These are phyloP conservation scores for Agriopis marginaria DNA, from an alignment of 2,888 invertebrate species.

Conservation along the genomic window DNA sequence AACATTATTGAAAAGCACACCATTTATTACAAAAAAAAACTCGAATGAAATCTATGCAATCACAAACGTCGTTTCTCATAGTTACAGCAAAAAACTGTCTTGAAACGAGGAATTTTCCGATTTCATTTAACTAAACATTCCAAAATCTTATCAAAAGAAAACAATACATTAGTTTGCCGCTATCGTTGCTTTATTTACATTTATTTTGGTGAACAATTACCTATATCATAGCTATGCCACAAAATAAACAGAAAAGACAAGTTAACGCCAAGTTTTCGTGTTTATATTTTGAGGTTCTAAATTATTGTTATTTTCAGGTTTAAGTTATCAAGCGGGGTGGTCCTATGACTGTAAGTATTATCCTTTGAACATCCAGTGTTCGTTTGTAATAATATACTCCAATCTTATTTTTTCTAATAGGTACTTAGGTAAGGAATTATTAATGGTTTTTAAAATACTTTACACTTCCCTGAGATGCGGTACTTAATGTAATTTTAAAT, in stretches of 20 bases:
- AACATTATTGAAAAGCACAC: no score
- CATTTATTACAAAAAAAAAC: not conserved
- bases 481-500: no score
- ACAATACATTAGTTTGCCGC: not conserved
- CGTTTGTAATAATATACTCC: no score
- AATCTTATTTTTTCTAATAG: no score
- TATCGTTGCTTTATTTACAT: conserved; percentile 12
- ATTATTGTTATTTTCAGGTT: conserved; percentile 61
- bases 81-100: not conserved
- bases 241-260: not conserved
- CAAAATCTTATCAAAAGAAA: conserved; percentile 31
- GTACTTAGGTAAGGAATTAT: no score
- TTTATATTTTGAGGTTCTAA: not conserved
- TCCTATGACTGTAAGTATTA: conserved; percentile 69
- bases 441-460: no score
- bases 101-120: conserved; percentile 22
- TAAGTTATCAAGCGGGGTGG: conserved; percentile 65
- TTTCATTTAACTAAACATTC: conserved; percentile 26
- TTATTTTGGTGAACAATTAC: conserved; percentile 5
- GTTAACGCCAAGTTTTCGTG: not conserved
- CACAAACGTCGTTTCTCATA: not conserved
- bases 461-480: no score
- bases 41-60: not conserved
- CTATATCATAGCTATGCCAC: not conserved
- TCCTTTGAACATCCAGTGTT: not conserved